Base-by-base conservation (phyloP, 2,888 invertebrate species). In the Acleris sparsana region DNA sequence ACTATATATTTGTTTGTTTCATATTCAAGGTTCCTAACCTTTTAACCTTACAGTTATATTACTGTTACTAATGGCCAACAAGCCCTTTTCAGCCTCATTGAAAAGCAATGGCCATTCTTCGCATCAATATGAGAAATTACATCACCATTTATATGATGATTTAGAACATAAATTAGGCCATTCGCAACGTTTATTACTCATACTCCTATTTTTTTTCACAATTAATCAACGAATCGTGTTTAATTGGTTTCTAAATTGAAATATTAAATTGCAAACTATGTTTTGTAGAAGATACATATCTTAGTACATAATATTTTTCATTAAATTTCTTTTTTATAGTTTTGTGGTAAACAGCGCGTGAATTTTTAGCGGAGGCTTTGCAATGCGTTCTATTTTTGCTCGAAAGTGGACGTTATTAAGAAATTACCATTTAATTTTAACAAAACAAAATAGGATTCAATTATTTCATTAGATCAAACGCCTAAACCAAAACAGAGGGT, bases 61-160 rank as follows among this genome's bases (percentile, higher is more conserved):
- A 44, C 44, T 51, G 56, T 60, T 60, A 55, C 49, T 43, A 55
- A 59, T n/a, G 11, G 20, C n/a, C 43, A 56, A 53, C 18, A 46
- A 58, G 73, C 75, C 72, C 76, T 73, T 72, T 74, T 66, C 72
- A 67, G 75, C 74, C 77, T 81, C 78, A 81, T 81, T 82, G 80
- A 80, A 81, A 80, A 78, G 80, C 82, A 82, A 82, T 80, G 73
- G 68, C 71, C 73, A 70, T 73, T 66, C 69, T 66, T 64, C 64
- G 68, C 67, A 51, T 65, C 60, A 60, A 60, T 60, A 60, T 17
- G 44, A 55, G 60, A 56, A 44, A 61, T 65, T 5, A 43, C 44
- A 22, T 55, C 51, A 43, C 55, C 64, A 61, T 65, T 61, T 56
- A 16, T 61, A 65, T 65, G 65, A 29, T 52, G 44, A 64, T 64